Evolutionary conservation across 2,888 invertebrate species (phyloP), one percentile per base, ranked within the genome.

Genomic region (Acleris laterana): DNA sequence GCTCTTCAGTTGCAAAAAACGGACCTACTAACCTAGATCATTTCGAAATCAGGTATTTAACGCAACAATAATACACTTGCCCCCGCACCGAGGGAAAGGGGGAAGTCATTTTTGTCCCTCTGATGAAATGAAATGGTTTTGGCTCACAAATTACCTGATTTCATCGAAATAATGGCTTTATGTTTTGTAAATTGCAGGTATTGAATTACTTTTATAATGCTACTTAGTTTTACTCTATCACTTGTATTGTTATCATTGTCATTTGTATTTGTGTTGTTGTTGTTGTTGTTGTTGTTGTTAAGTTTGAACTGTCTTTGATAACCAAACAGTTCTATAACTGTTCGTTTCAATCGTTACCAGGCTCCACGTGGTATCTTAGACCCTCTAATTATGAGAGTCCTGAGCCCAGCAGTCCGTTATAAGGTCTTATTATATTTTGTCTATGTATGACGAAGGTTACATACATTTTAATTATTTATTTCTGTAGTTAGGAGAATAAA

Each of bases 1-100:
- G 69, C 72, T 59, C 68, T 69, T 59, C 62, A 67, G 62, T 72
- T 72, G 67, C 74, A 75, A 71, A 74, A 74, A 73, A 68, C 64
- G 72, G 75, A 76, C 80, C 80, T 67, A 82, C 76, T 81, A 77
- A 81, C 81, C 81, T 70, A 79, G 74, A 79, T 82, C 65, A 76
- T 78, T 77, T 63, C 69, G 70, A 70, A 71, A 77, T 68, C 59
- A 57, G 19, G 38, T 62, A 44, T 58, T 71, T 71, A 75, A 70
- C 67, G 63, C 63, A 72, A 74, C 64, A 62, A 75, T 56, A 65
- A 60, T 55, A 42, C 13, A 22, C 20, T 13, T 17, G 55, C 58
- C 50, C 55, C 62, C 60, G 51, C 56, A 56, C 58, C 22, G 25
- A 51, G 50, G 46, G 60, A 60, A 63, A 63, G 59, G 55, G 51